Conservation (phyloP, 2,888 invertebrate species). For the Tricholauxania praeusta region DNA sequence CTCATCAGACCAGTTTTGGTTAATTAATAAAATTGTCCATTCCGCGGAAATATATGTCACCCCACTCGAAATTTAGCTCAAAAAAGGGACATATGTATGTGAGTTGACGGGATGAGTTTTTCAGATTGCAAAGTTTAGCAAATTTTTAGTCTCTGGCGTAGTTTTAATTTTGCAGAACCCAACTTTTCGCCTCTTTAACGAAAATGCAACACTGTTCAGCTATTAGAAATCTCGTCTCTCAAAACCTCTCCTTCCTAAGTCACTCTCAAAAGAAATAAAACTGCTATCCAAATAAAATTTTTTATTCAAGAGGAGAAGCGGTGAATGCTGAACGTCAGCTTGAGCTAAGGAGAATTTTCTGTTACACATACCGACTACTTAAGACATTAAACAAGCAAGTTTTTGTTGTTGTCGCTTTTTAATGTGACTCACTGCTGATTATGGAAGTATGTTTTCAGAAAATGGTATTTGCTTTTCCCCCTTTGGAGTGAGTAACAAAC, state of each 20-base stretch:
- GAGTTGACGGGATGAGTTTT: too few species aligned
- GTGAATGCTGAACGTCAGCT: slow-evolving; percentile 33
- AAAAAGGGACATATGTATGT: too few species aligned
- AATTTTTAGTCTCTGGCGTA: too few species aligned
- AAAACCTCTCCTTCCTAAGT: slow-evolving; percentile 2
- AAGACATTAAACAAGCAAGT: neutral
- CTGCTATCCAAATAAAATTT: slow-evolving; percentile 10
- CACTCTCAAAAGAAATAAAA: slow-evolving; percentile 19
- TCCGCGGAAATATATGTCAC: too few species aligned
- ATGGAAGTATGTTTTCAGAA: slow-evolving; percentile 41
- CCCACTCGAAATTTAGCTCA: too few species aligned
- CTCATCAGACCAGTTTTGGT: too few species aligned
- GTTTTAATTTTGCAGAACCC: too few species aligned
- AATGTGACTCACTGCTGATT: slow-evolving; percentile 45
- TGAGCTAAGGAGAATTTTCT: slow-evolving; percentile 34
- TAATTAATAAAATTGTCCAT: too few species aligned
- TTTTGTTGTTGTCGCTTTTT: slow-evolving; percentile 30
- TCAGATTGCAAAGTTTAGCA: too few species aligned
- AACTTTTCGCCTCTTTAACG: too few species aligned
- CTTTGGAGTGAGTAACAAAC: slow-evolving; percentile 25
- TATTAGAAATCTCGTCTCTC: neutral
- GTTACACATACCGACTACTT: slow-evolving; percentile 26
- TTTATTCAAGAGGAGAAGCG: slow-evolving; percentile 34
- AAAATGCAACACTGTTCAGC: slow-evolving; percentile 8
- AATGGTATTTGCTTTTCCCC: slow-evolving; percentile 31